Base-by-base conservation (phyloP, 2,888 invertebrate genomes). In the Polydesmus complanatus region DNA sequence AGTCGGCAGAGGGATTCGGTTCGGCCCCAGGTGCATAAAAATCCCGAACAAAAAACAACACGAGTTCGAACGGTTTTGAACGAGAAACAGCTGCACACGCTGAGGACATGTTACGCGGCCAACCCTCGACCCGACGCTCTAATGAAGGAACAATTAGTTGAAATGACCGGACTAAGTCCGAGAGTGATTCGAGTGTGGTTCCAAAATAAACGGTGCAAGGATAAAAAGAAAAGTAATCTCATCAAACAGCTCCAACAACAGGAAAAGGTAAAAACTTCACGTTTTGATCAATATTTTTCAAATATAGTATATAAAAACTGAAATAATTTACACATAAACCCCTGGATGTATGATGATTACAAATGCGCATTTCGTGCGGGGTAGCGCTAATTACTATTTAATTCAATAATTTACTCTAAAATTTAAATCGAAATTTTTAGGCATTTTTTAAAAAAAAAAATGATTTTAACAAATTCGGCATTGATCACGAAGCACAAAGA, bases 171-270 rank as follows among this genome's bases (percentile, higher is more conserved):
- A 0, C 83, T 98, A 58, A 94, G 92, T 70, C 96, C 97, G 22
- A 80, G 98, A 19, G 98, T 98, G 68, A 98, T 98, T 73, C 82
- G 98, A 71, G 98, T 98, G 62, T 98, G 98, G 98, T 98, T 97
- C 80, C 96, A 96, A 77, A 96, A 96, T 77, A 96, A 95, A 74
- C 80, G 95, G 66, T 95, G 94, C 79, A 95, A 95, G 77, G 94
- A 95, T 78, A 95, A 95, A 79, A 95, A 95, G 80, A 88, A 92
- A 74, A 94, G 93, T 60, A 87, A 96, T 57, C 86, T 94, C 70
- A 86, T 96, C 82, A 95, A 96, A 75, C 88, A 96, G 78, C 92
- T 95, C 75, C 93, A 95, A 84, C 91, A 94, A 71, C 94, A 95
- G 73, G 95, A 96, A 76, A 93, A 93, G 89, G 94, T 93, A 81